Evolutionary conservation across 2,888 invertebrate genomes (phyloP).

Genomic region (Alentia gelatinosa): DNA sequence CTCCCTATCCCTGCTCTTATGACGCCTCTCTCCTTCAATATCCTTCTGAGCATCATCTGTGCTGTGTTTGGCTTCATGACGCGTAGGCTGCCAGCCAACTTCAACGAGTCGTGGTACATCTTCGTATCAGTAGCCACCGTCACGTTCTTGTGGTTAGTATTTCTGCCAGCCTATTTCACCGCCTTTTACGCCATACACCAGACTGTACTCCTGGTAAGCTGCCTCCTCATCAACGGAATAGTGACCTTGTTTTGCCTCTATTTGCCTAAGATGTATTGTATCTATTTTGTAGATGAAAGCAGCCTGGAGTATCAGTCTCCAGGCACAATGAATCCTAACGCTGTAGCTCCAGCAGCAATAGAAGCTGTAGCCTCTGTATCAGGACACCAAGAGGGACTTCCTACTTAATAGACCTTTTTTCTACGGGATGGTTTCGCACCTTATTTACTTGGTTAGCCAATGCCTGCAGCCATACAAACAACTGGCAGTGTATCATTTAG

Average conservation of each 20-base stretch:
- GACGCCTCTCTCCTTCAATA: constrained; percentile 66
- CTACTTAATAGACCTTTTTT: too few species aligned
- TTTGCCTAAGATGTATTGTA: constrained; percentile 60
- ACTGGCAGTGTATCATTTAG: too few species aligned
- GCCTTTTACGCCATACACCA: constrained; percentile 59
- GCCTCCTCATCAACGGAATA: constrained; percentile 60
- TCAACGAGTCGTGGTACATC: constrained; percentile 65
- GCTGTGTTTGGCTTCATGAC: constrained; percentile 61
- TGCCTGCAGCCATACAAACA: too few species aligned
- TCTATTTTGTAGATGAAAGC: constrained; percentile 56
- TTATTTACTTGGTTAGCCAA: too few species aligned
- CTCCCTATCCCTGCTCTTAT: constrained; percentile 68
- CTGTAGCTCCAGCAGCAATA: too few species aligned
- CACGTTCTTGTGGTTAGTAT: constrained; percentile 62
- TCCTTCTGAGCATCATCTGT: constrained; percentile 59
- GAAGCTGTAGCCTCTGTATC: too few species aligned
- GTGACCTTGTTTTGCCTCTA: constrained; percentile 59
- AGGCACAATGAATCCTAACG: background rate
- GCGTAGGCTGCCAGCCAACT: constrained; percentile 62
- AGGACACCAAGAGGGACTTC: too few species aligned
- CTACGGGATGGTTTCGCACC: too few species aligned
- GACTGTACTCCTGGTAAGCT: constrained; percentile 57
- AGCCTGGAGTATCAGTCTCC: constrained; percentile 33
- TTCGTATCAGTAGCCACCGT: constrained; percentile 62
- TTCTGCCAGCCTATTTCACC: constrained; percentile 62